Evolutionary conservation across 2,888 invertebrate genomes (phyloP), one percentile per base, ranked within the genome.

Genomic region (Drosophila sordidula): DNA sequence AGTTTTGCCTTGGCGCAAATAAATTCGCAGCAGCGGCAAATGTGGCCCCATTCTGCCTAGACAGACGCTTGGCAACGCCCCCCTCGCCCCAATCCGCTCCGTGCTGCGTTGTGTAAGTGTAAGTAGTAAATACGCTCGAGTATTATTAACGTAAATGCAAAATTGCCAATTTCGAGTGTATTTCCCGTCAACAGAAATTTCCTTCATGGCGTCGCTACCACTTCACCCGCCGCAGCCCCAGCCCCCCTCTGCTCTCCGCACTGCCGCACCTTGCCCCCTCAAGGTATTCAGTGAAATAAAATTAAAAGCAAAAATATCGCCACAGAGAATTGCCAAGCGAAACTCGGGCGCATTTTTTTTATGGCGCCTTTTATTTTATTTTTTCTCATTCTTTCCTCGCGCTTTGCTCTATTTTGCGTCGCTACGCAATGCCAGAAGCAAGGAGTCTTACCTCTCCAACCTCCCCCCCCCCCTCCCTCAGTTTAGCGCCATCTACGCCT

Each of bases 111-210:
- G 51, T 62, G 61, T 70, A 70, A 73, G 71, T 70, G 78, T 79
- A 87, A 89, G 89, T 88, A 86, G 90, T 89, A 90, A 90, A 90
- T 91, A 90, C 90, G 90, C 91, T 90, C 69, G 90, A 91, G 91
- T 90, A 91, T 90, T 90, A 91, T 90, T 91, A 90, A 91, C 91
- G 91, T 91, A 90, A 90, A 91, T 90, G 91, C 91, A 91, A 90
- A 90, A 90, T 92, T 92, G 92, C 90, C 92, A 92, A 92, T 92
- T 92, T 92, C 90, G 89, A 90, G 90, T 90, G 91, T 92, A 92
- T 92, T 92, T 92, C 91, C 92, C 90, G 92, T 91, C 89, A 92
- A 90, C 91, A 89, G 87, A 89, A 90, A 89, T 90, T 90, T 88
- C 72, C 89, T 80, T 75, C 79, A 58, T 77, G 49, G 38, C 64